Evolutionary conservation across 2,888 invertebrate species (phyloP).

Genomic region (Nymphalis c-album): DNA sequence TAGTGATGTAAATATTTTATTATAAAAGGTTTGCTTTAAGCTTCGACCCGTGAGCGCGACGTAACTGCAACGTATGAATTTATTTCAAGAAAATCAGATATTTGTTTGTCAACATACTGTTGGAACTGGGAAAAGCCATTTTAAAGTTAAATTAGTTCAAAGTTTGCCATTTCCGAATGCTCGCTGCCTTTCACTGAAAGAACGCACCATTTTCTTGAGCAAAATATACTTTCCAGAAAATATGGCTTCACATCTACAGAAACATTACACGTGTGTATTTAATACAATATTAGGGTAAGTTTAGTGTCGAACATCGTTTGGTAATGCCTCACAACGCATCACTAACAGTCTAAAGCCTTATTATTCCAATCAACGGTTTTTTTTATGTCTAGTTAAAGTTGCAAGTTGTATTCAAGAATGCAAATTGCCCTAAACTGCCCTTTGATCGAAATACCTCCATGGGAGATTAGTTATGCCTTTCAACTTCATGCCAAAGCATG

Average conservation of each 20-base stretch:
- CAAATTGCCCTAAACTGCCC: constrained; percentile 25
- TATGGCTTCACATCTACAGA: background rate
- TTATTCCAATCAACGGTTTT: too few species aligned
- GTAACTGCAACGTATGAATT: constrained; percentile 8
- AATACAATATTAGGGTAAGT: background rate
- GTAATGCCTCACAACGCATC: background rate
- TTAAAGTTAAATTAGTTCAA: constrained; percentile 71
- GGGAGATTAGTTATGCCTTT: constrained; percentile 30
- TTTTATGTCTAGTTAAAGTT: background rate
- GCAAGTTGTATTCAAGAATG: constrained; percentile 15
- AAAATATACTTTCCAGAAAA: constrained; percentile 18
- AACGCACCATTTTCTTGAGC: constrained; percentile 14
- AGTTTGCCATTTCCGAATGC: constrained; percentile 57
- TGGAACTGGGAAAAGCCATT: constrained; percentile 58
- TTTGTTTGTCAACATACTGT: constrained; percentile 37
- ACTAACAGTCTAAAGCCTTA: too few species aligned
- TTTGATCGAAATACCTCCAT: constrained; percentile 33
- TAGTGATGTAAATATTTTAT: background rate
- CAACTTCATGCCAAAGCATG: constrained; percentile 12
- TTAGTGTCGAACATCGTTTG: background rate
- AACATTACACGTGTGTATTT: background rate
- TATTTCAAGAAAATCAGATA: constrained; percentile 25
- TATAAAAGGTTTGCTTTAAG: background rate
- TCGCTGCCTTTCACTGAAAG: constrained; percentile 32
- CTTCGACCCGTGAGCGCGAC: background rate